Percentiles rank a stretch among this genome's conserved stretches.
Evolutionary conservation across 1,140 invertebrate genomes (phyloP).

Genomic region (Ditylenchus dipsaci): DNA sequence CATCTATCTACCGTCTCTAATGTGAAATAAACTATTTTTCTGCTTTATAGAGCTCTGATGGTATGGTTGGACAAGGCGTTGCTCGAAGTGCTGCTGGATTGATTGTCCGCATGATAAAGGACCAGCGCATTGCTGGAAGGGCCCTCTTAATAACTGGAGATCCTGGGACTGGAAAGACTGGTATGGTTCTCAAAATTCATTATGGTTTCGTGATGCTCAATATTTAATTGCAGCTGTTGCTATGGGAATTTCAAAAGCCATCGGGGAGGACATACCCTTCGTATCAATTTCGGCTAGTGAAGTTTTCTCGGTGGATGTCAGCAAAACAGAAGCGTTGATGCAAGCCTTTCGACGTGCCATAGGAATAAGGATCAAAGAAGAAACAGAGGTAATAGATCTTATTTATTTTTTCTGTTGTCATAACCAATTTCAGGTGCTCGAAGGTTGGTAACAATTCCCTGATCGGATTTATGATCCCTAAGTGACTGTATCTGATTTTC

Average conservation of each 20-base stretch:
- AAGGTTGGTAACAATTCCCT: slow-evolving; percentile 65
- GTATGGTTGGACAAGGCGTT: slow-evolving; percentile 92
- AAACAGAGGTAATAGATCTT: slow-evolving; percentile 56
- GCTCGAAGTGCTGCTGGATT: slow-evolving; percentile 88
- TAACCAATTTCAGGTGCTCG: slow-evolving; percentile 79
- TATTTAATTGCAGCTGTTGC: slow-evolving; percentile 9
- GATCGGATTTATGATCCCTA: no score
- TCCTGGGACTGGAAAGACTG: slow-evolving; percentile 82
- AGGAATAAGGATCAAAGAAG: slow-evolving; percentile 89
- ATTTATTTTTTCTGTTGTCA: no score
- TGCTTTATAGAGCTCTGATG: slow-evolving; percentile 68
- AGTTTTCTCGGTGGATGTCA: slow-evolving; percentile 95
- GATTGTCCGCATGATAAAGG: slow-evolving; percentile 93
- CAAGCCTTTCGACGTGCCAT: slow-evolving; percentile 96
- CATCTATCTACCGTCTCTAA: no score
- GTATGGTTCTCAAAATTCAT: slow-evolving; percentile 10
- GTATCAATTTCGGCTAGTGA: slow-evolving; percentile 97
- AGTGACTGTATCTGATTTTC: no score
- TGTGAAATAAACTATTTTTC: no score
- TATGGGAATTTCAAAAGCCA: slow-evolving; percentile 77
- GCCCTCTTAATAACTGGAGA: slow-evolving; percentile 91
- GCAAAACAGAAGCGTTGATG: slow-evolving; percentile 94
- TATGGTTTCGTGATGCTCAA: no score
- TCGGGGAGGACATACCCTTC: slow-evolving; percentile 91
- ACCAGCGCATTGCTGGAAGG: slow-evolving; percentile 92